Evolutionary conservation across 2,797 vertebrate species (phyloP), one percentile per base, ranked within the genome.

Genomic region (Girardinus metallicus): DNA sequence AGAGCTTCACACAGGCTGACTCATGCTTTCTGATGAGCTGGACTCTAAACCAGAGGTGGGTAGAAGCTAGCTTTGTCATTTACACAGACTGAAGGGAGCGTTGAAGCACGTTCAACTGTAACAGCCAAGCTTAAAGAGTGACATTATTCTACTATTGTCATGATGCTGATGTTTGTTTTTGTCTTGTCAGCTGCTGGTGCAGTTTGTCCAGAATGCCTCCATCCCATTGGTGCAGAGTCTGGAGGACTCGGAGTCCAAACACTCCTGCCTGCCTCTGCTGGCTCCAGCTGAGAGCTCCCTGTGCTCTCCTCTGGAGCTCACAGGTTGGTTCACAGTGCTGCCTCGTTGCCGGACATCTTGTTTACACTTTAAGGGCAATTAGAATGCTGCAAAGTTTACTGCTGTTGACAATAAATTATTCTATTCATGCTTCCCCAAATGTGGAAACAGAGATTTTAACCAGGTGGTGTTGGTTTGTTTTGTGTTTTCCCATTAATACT

Each of bases 11-110:
- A 96, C 97, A 96, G 92, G 95, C 96, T 96, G 97, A 97, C 97
- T 97, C 96, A 99, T 99, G 98, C 98, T 99, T 97, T 99, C 99
- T 94, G 99, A 99, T 99, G 99, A 99, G 96, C 97, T 99, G 88
- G 97, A 99, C 94, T 98, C 98, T 96, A 99, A 98, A 96, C 99
- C 99, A 94, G 98, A 99, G 97, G 99, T 99, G 91, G 51, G 51
- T 53, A 53, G 51, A 26, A 26, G 23, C 73, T 1, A 0, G 36
- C 16, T 2, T 23, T 15, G 4, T 43, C 18, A 21, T 62, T 41
- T 18, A 1, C 34, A 64, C 29, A 10, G 8, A 21, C 47, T 21
- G 47, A 49, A 21, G 47, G 47, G 18, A 21, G 49, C 23, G 49
- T 51, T 51, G 6, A 23, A 51, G 21, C 9, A 51, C 8, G 49